These are phyloP conservation scores for Dermatemys mawii DNA, from an alignment of 2,113 vertebrate genomes.

Conservation along the genomic window DNA sequence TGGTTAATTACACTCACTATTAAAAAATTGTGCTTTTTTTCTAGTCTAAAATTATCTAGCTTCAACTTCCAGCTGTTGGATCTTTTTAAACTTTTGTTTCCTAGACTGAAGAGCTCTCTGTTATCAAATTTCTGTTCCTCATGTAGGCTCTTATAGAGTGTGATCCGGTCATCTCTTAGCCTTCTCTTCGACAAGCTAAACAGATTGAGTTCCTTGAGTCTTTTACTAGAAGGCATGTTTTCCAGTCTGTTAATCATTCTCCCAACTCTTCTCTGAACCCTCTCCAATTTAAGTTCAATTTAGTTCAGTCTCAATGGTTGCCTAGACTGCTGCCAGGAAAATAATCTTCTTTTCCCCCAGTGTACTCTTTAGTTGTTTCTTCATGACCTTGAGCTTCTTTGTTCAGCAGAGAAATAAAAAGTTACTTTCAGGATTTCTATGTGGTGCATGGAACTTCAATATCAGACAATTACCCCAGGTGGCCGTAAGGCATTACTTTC, in stretches of 20 bases:
- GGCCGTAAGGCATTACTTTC: neutral
- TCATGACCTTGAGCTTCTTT: neutral
- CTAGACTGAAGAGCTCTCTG: neutral
- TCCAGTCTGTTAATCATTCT: neutral
- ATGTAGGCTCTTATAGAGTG: neutral
- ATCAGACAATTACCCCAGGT: accelerated
- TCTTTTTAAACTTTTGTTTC: neutral
- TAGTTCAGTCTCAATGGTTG: neutral
- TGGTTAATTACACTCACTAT: neutral
- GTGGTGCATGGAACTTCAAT: neutral
- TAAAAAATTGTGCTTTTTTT: neutral
- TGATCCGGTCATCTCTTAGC: neutral
- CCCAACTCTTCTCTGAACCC: neutral
- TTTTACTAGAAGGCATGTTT: neutral
- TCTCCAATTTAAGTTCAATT: neutral
- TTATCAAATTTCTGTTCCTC: neutral
- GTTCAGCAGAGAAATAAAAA: neutral
- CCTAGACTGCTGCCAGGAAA: neutral
- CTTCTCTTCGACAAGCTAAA: neutral
- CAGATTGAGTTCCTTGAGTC: accelerated
- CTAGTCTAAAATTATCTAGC: neutral
- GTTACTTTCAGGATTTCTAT: neutral
- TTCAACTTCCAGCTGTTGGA: neutral
- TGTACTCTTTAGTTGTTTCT: neutral
- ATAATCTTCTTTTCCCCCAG: neutral